Base-by-base conservation (phyloP, 2,888 invertebrate genomes). In the Leptothorax acervorum region DNA sequence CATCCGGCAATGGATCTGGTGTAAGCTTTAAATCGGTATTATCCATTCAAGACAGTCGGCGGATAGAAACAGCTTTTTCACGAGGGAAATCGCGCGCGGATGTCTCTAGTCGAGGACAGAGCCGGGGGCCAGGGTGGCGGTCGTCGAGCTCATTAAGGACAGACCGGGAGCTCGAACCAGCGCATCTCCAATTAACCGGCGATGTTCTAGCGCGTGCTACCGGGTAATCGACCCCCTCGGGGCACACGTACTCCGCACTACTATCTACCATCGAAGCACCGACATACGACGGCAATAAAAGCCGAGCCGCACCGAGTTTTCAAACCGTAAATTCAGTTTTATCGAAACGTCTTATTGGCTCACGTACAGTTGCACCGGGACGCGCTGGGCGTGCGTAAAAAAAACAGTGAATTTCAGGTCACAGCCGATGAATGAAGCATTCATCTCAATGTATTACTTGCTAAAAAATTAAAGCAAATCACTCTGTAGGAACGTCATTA, bases 251-350 rank as follows among this genome's bases (percentile, higher is more conserved):
- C 65, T 70, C 68, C 68, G 8, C 74, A 63, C 81, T 48, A 81
- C 60, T 79, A 71, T 79, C 71, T 53, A 53, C 70, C 79, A 71
- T 70, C 79, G 79, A 79, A 60, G 79, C 71, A 79, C 70, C 79
- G 79, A 81, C 79, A 70, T 83, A 83, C 78, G 65, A 71, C 76
- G 71, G 82, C 81, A 60, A 83, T 86, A 86, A 86, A 86, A 86
- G 71, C 53, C 79, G 53, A 51, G 66, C 76, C 74, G 70, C 71
- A 79, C 81, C 76, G 82, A 84, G 86, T 83, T 86, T 86, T 83
- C 70, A 74, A 87, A 87, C 85, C 88, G 87, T 89, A 87, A 89
- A 89, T 84, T 87, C 86, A 79, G 79, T 82, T 89, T 86, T 86
- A 87, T 85, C 84, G 85, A 81, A 84, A 85, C 83, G 82, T 85